phyloP scores from a whole-genome alignment of 2,113 vertebrate genomes.

The Channa maculata region DNA sequence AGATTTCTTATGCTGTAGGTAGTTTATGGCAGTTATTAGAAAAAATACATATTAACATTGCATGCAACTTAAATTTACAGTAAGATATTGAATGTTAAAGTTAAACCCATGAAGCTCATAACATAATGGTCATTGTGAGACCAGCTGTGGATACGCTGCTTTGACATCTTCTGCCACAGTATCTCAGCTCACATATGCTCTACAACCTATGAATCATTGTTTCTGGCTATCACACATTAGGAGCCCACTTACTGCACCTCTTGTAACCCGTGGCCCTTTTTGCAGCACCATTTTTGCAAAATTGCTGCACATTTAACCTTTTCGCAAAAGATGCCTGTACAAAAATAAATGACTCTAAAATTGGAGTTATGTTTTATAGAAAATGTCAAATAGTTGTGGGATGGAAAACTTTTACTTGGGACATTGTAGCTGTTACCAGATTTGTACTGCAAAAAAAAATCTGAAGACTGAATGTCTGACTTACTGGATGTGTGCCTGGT shows the following conservation, averaged over 20 bases:
- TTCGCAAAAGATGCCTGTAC: background rate
- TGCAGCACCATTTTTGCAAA: conserved; percentile 9
- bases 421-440: background rate
- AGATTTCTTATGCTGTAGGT: conserved; percentile 12
- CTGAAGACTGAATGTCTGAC: background rate
- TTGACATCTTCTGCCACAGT: conserved; percentile 53
- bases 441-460: conserved; percentile 15
- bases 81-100: conserved; percentile 41
- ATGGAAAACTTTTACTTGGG: conserved; percentile 6
- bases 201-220: conserved; percentile 64
- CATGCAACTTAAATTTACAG: conserved; percentile 21
- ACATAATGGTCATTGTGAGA: conserved; percentile 53
- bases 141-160: conserved; percentile 64
- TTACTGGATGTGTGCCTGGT: background rate
- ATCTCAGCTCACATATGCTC: conserved; percentile 58
- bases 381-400: conserved; percentile 17
- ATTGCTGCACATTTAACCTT: conserved; percentile 6
- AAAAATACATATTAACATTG: conserved; percentile 47
- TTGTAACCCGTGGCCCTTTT: conserved; percentile 25
- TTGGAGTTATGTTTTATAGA: background rate
- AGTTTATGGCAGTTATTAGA: conserved; percentile 32
- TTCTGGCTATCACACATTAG: conserved; percentile 39
- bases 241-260: conserved; percentile 27
- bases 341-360: background rate
- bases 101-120: conserved; percentile 33